Conservation (phyloP, 1,140 invertebrate species). For the Drosophila repletoides region DNA sequence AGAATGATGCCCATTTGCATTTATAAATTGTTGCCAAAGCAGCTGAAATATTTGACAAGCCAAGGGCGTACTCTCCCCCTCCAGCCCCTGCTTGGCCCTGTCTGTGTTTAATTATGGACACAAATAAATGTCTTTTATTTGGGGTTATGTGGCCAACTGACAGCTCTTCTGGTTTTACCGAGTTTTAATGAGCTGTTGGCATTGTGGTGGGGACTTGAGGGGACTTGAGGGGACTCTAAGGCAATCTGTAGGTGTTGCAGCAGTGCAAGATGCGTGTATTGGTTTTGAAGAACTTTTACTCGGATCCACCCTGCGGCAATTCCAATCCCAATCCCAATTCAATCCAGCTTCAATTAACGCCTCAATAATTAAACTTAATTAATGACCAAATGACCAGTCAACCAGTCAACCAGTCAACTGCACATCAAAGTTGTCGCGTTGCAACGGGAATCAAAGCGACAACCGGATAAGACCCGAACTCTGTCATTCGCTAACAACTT, state of each 20-base stretch:
- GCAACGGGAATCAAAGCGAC: slow-evolving; percentile 45
- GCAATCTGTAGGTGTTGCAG: slow-evolving; percentile 3
- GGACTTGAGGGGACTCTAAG: neutral
- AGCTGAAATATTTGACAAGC: slow-evolving; percentile 63
- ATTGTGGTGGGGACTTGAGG: slow-evolving; percentile 10
- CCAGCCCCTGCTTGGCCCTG: slow-evolving; percentile 21
- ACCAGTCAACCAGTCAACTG: too few species aligned
- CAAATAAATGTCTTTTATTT: slow-evolving; percentile 75
- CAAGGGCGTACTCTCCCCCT: slow-evolving; percentile 31
- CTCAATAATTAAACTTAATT: slow-evolving; percentile 75
- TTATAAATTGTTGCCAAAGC: slow-evolving; percentile 69
- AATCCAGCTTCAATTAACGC: slow-evolving; percentile 32
- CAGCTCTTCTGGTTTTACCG: slow-evolving; percentile 15
- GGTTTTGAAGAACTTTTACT: neutral
- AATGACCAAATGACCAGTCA: slow-evolving; percentile 65
- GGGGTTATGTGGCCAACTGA: slow-evolving; percentile 45
- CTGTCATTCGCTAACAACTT: slow-evolving; percentile 63
- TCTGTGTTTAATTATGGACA: slow-evolving; percentile 77
- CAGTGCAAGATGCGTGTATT: neutral
- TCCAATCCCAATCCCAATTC: neutral
- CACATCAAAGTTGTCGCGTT: slow-evolving; percentile 64
- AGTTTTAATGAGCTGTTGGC: slow-evolving; percentile 69
- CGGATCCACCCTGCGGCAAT: neutral
- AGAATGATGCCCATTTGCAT: slow-evolving; percentile 54
- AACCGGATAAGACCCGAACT: slow-evolving; percentile 31